Conservation (phyloP, 2,888 invertebrate genomes). For the Lutraria lutraria region DNA sequence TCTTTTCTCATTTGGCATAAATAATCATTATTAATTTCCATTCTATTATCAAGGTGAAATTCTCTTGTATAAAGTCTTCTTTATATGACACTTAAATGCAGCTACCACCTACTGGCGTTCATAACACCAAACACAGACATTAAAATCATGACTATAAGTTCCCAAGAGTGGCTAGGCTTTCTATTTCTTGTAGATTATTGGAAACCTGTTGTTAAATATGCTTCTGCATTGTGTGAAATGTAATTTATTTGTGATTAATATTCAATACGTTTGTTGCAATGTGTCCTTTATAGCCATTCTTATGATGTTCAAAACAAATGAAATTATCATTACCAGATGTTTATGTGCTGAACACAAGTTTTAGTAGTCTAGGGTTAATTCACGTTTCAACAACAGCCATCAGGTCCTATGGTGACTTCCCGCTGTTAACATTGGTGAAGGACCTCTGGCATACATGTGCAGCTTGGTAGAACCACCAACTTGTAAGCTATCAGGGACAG, state of each 20-base stretch:
- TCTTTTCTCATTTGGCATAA: no score
- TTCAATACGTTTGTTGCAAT: not conserved
- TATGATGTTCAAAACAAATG: no score
- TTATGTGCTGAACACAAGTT: no score
- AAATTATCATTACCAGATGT: no score
- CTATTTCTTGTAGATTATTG: not conserved
- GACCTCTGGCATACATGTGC: no score
- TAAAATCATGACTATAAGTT: not conserved
- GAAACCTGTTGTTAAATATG: constrained; percentile 7
- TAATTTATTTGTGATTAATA: not conserved
- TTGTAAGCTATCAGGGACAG: no score
- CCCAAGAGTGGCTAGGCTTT: not conserved
- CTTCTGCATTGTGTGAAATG: not conserved
- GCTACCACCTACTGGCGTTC: not conserved
- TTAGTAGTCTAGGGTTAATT: no score
- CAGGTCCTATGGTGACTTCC: no score
- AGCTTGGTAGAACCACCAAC: no score
- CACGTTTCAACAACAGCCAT: no score
- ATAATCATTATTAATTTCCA: no score
- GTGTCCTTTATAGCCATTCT: not conserved
- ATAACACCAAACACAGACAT: not conserved
- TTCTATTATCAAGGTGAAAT: not conserved
- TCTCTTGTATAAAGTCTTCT: not conserved
- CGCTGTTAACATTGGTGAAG: no score
- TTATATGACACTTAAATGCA: not conserved